Percentiles rank a stretch among this genome's conserved stretches.
Evolutionary conservation across 2,888 invertebrate genomes (phyloP).

Genomic region (Leucophora obtusa): DNA sequence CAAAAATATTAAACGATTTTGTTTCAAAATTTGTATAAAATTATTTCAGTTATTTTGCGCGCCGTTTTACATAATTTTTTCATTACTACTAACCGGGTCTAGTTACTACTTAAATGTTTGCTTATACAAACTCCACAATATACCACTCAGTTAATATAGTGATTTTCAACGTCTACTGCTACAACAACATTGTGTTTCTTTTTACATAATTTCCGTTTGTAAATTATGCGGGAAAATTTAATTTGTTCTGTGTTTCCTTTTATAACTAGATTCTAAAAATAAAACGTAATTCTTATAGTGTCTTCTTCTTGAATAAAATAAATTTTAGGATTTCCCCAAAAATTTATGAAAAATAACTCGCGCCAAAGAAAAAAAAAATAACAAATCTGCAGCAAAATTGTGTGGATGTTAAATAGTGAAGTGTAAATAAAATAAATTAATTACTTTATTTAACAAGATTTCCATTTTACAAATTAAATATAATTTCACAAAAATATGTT

Average conservation of each 20-base stretch:
- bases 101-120: background rate
- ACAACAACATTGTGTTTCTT: background rate
- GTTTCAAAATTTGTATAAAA: background rate
- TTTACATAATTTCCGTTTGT: constrained; percentile 33
- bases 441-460: constrained; percentile 17
- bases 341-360: constrained; percentile 1
- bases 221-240: constrained; percentile 61
- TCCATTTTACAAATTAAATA: background rate
- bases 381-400: background rate
- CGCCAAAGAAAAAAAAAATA: background rate
- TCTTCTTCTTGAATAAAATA: background rate
- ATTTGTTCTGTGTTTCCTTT: constrained; percentile 55
- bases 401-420: constrained; percentile 41
- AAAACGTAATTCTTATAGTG: background rate
- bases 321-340: background rate
- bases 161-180: constrained; percentile 34
- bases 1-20: background rate
- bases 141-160: constrained; percentile 46
- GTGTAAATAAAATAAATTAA: constrained; percentile 38
- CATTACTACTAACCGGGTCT: background rate
- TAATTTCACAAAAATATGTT: background rate
- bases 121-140: background rate
- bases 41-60: constrained; percentile 3
- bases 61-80: background rate
- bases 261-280: constrained; percentile 44